These are phyloP conservation scores for Serripes groenlandicus DNA, from an alignment of 2,888 invertebrate species.

Conservation along the genomic window DNA sequence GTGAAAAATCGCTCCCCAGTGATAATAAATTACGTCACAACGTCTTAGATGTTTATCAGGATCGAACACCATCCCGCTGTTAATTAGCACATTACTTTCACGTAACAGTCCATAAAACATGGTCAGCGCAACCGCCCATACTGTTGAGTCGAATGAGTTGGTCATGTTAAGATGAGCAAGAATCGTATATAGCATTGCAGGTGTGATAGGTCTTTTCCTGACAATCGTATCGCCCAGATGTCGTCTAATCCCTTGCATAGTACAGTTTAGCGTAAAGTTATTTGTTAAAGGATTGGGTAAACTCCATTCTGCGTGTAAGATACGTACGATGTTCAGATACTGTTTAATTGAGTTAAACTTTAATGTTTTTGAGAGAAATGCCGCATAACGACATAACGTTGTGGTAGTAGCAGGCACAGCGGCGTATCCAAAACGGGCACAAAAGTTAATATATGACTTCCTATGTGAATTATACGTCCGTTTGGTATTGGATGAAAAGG, in stretches of 20 bases:
- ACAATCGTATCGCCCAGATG: constrained; percentile 32
- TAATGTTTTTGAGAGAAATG: constrained; percentile 21
- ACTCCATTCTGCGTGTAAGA: constrained; percentile 42
- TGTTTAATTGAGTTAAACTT: constrained; percentile 40
- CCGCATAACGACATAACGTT: constrained; percentile 38
- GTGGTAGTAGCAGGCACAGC: constrained; percentile 23
- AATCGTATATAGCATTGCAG: constrained; percentile 23
- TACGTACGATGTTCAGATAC: constrained; percentile 41
- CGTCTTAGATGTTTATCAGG: constrained; percentile 24
- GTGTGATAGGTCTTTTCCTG: constrained; percentile 37
- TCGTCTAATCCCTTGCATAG: constrained; percentile 32
- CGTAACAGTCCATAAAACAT: constrained; percentile 32
- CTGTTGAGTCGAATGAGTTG: constrained; percentile 30
- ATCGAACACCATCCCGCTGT: constrained; percentile 13
- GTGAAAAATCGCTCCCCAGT: constrained; percentile 25
- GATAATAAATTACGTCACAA: constrained; percentile 14
- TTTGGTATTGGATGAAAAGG: constrained; percentile 30
- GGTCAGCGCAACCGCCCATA: constrained; percentile 32
- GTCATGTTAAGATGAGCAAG: constrained; percentile 19
- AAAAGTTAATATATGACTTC: constrained; percentile 36
- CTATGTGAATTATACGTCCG: constrained; percentile 39
- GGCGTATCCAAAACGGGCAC: constrained; percentile 20
- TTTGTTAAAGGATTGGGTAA: constrained; percentile 42
- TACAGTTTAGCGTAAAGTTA: constrained; percentile 25
- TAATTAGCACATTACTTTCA: constrained; percentile 25